A percentile compares a stretch with the other conserved stretches of the same genome.
Evolutionary conservation across 2,888 invertebrate species (phyloP).

Genomic region (Periphyllus acericola): DNA sequence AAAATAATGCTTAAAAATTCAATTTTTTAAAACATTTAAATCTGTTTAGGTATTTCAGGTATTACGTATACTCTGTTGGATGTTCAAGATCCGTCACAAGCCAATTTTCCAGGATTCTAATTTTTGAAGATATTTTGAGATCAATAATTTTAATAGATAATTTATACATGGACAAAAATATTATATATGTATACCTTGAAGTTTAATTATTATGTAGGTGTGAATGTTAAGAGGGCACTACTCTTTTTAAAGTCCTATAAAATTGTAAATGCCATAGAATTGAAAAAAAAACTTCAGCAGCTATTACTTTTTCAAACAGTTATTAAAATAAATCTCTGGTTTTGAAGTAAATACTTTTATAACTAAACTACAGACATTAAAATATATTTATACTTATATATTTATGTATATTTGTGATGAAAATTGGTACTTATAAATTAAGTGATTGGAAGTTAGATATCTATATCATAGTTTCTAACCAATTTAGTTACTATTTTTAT

Average conservation of each 20-base stretch:
- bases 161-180: not conserved
- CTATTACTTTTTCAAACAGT: not conserved
- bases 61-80: slow-evolving; percentile 81
- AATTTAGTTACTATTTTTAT: too few relatives aligned
- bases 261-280: not conserved
- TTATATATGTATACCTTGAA: not conserved
- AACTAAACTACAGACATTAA: not conserved
- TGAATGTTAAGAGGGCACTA: not conserved
- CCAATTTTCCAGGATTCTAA: slow-evolving; percentile 82
- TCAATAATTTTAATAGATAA: not conserved
- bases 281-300: not conserved
- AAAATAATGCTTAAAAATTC: too few relatives aligned
- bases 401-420: too few relatives aligned
- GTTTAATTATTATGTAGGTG: not conserved
- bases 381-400: too few relatives aligned
- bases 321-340: too few relatives aligned
- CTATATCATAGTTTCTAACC: too few relatives aligned
- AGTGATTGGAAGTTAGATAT: too few relatives aligned
- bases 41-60: slow-evolving; percentile 74
- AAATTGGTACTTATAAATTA: too few relatives aligned
- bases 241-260: not conserved
- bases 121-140: not conserved
- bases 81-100: slow-evolving; percentile 73
- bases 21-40: too few relatives aligned
- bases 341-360: not conserved